phyloP scores from a whole-genome alignment of 2,888 invertebrate genomes.

The Xylota segnis region DNA sequence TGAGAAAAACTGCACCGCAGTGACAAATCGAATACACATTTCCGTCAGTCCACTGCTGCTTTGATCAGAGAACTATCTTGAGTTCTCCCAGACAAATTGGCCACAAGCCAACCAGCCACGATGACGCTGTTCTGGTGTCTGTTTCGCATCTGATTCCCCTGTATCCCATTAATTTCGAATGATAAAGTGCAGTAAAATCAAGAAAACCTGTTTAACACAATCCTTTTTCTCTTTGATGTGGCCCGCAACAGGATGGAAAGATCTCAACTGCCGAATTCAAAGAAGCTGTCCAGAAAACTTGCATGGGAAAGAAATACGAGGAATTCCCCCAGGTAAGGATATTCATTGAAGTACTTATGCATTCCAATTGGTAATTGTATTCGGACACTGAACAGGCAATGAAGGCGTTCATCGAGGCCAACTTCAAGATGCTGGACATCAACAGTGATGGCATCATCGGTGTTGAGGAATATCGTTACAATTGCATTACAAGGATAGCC shows the following conservation, averaged over 20 bases:
- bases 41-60: not conserved
- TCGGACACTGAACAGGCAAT: slow-evolving; percentile 86
- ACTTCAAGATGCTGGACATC: slow-evolving; percentile 92
- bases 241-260: slow-evolving; percentile 89
- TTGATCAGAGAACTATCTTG: slow-evolving; percentile 2
- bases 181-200: not conserved
- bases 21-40: slow-evolving; percentile 1
- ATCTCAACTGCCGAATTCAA: slow-evolving; percentile 93
- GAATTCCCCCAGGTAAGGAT: slow-evolving; percentile 89
- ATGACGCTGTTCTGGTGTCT: not conserved
- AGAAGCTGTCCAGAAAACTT: slow-evolving; percentile 91
- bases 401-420: slow-evolving; percentile 94
- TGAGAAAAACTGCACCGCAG: not conserved
- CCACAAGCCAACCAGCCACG: slow-evolving; percentile 15
- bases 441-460: slow-evolving; percentile 92
- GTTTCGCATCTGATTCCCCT: slow-evolving; percentile 20
- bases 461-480: slow-evolving; percentile 92
- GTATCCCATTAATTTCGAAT: slow-evolving; percentile 9
- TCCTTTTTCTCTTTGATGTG: slow-evolving; percentile 52
- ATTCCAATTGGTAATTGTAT: not conserved
- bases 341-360: not conserved
- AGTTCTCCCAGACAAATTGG: slow-evolving; percentile 35
- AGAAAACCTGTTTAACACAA: slow-evolving; percentile 17
- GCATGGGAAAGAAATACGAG: slow-evolving; percentile 90
- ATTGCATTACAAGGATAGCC: slow-evolving; percentile 92